Conservation (phyloP, 2,888 invertebrate species). For the Camponotus fellah region DNA sequence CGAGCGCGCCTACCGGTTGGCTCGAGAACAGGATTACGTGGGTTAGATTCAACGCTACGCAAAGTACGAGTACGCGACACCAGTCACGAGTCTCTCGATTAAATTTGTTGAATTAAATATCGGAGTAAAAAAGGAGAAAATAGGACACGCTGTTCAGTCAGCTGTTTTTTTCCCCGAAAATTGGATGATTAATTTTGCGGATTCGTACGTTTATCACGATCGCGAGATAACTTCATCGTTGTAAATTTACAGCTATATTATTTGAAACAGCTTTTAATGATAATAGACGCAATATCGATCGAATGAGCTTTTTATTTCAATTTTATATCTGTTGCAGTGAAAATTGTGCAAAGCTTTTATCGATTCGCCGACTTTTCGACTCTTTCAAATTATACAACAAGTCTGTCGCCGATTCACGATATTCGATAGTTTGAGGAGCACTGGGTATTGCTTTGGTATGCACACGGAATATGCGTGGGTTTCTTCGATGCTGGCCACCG, state of each 20-base stretch:
- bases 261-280: neutral
- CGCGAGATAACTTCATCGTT: neutral
- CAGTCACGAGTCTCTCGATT: constrained; percentile 35
- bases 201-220: neutral
- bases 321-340: neutral
- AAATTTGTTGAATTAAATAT: constrained; percentile 4
- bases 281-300: neutral
- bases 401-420: neutral
- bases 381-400: neutral
- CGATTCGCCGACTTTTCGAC: neutral
- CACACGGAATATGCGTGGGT: constrained; percentile 70
- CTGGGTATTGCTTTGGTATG: constrained; percentile 64
- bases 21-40: constrained; percentile 70
- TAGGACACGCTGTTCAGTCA: neutral
- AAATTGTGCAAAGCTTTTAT: neutral
- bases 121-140: neutral
- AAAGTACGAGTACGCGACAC: constrained; percentile 2
- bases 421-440: constrained; percentile 39
- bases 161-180: neutral
- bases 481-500: constrained; percentile 54
- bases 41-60: constrained; percentile 53
- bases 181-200: neutral
- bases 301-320: neutral
- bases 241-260: neutral
- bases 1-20: constrained; percentile 52